Base-by-base conservation (phyloP, 2,888 invertebrate genomes). In the Acleris holmiana region DNA sequence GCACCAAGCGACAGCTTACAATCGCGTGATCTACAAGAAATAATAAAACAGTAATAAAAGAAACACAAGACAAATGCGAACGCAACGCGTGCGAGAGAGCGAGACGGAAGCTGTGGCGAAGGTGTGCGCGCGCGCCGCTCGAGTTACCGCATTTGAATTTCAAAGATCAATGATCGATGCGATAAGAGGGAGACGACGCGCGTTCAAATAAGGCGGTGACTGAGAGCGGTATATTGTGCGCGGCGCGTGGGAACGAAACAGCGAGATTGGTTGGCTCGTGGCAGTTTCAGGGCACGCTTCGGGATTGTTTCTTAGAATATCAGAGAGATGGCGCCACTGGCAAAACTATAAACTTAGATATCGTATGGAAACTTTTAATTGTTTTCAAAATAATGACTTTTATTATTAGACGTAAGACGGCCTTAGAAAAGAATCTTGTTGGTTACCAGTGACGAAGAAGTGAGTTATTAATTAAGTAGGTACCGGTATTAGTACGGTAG, bases 1-100 rank as follows among this genome's bases (percentile, higher is more conserved):
- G 88, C 91, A 86, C 86, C 87, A 80, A 88, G 86, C 91, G 91
- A 91, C 91, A 91, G 91, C 91, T 88, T 82, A 89, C 91, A 90
- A 91, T 92, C 92, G 91, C 91, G 91, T 91, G 92, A 91, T 91
- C 92, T 90, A 91, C 91, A 91, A 92, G 91, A 91, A 92, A 92
- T 92, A 92, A 92, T 92, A 92, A 92, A 91, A 91, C 90, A 88
- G 89, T 89, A 90, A 91, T 91, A 91, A 91, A 91, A 91, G 91
- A 87, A 91, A 90, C 86, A 85, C 85, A 90, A 90, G 90, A 89
- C 88, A 87, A 84, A 88, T 80, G 84, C 83, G 85, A 85, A 80
- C 72, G 79, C 76, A 71, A 76, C 75, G 80, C 78, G 82, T 80
- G 85, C 80, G 91, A 77, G 84, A 73, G 85, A 90, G 84, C 75